Evolutionary conservation across 2,888 invertebrate species (phyloP).

Genomic region (Drosophila dives): DNA sequence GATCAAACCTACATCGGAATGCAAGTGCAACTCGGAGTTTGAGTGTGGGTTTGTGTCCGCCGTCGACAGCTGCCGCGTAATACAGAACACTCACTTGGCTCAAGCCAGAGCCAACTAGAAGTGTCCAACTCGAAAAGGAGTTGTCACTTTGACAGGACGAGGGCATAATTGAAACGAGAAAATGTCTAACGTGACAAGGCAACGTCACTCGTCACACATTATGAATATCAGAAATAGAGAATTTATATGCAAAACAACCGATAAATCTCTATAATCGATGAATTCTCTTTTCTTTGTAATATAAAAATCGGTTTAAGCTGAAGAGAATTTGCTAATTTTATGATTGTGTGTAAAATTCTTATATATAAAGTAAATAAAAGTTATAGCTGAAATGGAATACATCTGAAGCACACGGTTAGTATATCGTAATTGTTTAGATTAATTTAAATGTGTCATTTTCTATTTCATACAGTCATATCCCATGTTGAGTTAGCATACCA

Average conservation of each 20-base stretch:
- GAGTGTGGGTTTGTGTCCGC: constrained; percentile 45
- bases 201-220: constrained; percentile 60
- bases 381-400: too few relatives aligned
- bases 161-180: constrained; percentile 27
- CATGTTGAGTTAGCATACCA: background rate
- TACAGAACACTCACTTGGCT: constrained; percentile 46
- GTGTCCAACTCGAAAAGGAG: constrained; percentile 81
- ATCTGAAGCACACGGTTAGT: too few relatives aligned
- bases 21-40: constrained; percentile 14
- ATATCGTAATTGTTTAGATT: too few relatives aligned
- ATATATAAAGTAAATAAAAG: too few relatives aligned
- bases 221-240: constrained; percentile 52
- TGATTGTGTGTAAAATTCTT: too few relatives aligned
- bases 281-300: background rate
- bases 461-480: background rate
- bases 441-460: background rate
- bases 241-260: background rate
- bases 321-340: background rate
- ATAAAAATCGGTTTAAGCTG: background rate
- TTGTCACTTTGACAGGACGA: constrained; percentile 74
- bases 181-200: constrained; percentile 11
- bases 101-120: constrained; percentile 65
- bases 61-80: constrained; percentile 73
- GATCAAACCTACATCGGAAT: constrained; percentile 56
- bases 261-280: background rate